phyloP scores from a whole-genome alignment of 2,888 invertebrate genomes.

The Bhutanitis thaidina region DNA sequence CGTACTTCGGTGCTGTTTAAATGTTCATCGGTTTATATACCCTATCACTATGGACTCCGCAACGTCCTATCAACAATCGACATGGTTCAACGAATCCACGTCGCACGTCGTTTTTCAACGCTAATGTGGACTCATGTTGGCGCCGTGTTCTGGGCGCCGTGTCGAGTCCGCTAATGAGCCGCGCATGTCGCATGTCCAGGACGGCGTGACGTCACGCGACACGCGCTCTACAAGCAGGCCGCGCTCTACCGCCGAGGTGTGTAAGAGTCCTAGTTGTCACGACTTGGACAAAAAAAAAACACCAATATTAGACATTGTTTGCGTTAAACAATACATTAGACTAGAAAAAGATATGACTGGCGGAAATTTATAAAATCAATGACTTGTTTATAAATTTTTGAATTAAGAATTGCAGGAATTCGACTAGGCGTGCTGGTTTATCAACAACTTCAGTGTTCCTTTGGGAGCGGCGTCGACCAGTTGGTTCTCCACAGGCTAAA shows the following conservation, averaged over 20 bases:
- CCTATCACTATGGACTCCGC: too few relatives aligned
- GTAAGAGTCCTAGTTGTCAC: slow-evolving; percentile 15
- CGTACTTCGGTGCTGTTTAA: too few relatives aligned
- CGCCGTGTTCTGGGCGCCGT: not conserved
- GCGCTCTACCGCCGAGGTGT: slow-evolving; percentile 18
- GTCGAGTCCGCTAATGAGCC: slow-evolving; percentile 20
- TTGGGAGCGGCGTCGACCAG: too few relatives aligned
- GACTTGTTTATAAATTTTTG: too few relatives aligned
- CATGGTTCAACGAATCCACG: slow-evolving; percentile 9
- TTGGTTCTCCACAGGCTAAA: too few relatives aligned
- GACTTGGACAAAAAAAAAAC: slow-evolving; percentile 4
- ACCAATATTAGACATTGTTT: too few relatives aligned
- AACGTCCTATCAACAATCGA: not conserved
- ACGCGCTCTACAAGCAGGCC: slow-evolving; percentile 25
- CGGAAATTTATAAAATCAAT: too few relatives aligned
- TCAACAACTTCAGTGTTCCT: too few relatives aligned
- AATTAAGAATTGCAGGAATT: too few relatives aligned
- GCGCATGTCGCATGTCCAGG: slow-evolving; percentile 27
- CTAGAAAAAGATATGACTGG: not conserved
- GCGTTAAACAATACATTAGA: too few relatives aligned
- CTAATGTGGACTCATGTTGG: slow-evolving; percentile 16
- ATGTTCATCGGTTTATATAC: too few relatives aligned
- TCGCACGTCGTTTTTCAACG: slow-evolving; percentile 5
- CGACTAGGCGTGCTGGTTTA: too few relatives aligned
- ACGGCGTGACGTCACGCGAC: slow-evolving; percentile 32